These are phyloP conservation scores for Montifringilla adamsi DNA, from an alignment of 2,113 vertebrate species.

Conservation along the genomic window DNA sequence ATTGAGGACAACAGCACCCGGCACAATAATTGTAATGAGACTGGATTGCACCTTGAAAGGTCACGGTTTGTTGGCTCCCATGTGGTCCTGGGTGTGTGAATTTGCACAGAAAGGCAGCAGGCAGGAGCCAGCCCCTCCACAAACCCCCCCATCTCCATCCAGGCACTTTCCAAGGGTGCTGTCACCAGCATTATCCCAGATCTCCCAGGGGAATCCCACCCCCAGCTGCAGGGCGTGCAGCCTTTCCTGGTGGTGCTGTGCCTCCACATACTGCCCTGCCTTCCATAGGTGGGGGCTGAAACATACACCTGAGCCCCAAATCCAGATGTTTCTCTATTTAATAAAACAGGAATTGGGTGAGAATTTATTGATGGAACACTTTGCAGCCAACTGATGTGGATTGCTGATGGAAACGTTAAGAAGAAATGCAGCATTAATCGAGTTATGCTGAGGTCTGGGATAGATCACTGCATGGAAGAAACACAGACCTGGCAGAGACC, in stretches of 20 bases:
- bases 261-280: not conserved
- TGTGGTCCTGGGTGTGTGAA: not conserved
- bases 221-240: rapidly evolving
- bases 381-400: not conserved
- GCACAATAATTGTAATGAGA: not conserved
- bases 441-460: not conserved
- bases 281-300: not conserved
- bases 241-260: not conserved
- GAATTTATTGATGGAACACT: not conserved
- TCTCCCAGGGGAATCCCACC: not conserved
- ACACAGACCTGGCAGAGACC: not conserved
- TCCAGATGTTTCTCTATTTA: not conserved
- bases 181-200: not conserved
- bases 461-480: not conserved
- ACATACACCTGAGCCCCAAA: not conserved
- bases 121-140: not conserved
- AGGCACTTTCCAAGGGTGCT: not conserved
- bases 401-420: not conserved
- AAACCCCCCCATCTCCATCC: not conserved
- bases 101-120: not conserved
- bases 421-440: not conserved
- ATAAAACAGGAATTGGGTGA: not conserved
- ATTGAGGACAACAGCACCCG: not conserved
- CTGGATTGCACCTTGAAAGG: not conserved
- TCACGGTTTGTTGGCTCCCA: not conserved